phyloP scores from a whole-genome alignment of 2,888 invertebrate species.

The Julus scandinavius region DNA sequence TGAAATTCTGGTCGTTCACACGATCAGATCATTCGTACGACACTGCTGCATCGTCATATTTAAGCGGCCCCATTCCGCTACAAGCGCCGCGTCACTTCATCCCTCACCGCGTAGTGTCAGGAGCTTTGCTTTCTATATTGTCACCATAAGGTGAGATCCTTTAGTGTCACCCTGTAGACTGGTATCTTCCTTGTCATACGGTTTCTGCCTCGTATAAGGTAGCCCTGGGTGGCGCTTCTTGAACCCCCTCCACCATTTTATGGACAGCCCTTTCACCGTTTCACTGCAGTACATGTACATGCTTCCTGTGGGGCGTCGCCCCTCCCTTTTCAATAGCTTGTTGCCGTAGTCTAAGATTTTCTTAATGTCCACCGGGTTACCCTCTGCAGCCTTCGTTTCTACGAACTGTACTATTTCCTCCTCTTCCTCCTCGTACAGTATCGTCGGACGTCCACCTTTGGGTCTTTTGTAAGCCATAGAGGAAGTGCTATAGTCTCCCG shows the following conservation, averaged over 20 bases:
- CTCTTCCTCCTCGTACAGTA: slow-evolving; percentile 59
- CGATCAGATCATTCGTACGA: neutral
- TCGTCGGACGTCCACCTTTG: slow-evolving; percentile 59
- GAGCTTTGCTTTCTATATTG: slow-evolving; percentile 41
- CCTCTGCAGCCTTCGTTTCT: slow-evolving; percentile 56
- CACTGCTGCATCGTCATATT: neutral
- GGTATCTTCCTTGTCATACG: slow-evolving; percentile 51
- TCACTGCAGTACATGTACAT: slow-evolving; percentile 58
- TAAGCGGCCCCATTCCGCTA: slow-evolving; percentile 43
- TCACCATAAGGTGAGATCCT: slow-evolving; percentile 40
- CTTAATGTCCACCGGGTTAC: slow-evolving; percentile 58
- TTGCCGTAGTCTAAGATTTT: slow-evolving; percentile 59
- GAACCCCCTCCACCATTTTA: slow-evolving; percentile 59
- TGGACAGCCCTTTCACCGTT: slow-evolving; percentile 58
- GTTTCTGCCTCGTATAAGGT: slow-evolving; percentile 58
- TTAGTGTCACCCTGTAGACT: slow-evolving; percentile 46
- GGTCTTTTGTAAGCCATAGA: slow-evolving; percentile 57
- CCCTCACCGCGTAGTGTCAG: slow-evolving; percentile 26
- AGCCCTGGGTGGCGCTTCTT: slow-evolving; percentile 59
- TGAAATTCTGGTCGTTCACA: neutral
- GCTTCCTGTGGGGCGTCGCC: slow-evolving; percentile 58
- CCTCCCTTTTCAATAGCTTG: slow-evolving; percentile 57
- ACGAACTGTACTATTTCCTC: slow-evolving; percentile 58
- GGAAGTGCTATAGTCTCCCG: slow-evolving; percentile 54
- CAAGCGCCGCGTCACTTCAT: slow-evolving; percentile 38